Evolutionary conservation across 2,113 vertebrate genomes (phyloP).

Genomic region (Actenoides lindsayi): DNA sequence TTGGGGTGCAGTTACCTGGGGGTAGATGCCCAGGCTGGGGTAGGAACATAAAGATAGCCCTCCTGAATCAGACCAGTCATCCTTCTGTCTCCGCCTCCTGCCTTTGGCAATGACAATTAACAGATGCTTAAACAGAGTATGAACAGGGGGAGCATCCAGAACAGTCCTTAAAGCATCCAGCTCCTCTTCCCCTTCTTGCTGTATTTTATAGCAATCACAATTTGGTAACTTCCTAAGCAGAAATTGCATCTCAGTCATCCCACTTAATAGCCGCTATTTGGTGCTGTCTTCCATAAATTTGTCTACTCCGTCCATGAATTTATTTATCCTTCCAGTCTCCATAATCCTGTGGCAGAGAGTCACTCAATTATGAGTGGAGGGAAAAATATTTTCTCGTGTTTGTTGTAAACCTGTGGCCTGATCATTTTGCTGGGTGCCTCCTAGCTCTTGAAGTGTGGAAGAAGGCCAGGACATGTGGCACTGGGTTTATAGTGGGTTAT

Average conservation of each 20-base stretch:
- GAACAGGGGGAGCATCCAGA: neutral
- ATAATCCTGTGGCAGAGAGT: neutral
- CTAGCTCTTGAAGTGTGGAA: neutral
- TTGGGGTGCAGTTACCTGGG: rapidly evolving
- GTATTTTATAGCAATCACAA: neutral
- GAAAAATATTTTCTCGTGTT: neutral
- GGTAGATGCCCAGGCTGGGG: neutral
- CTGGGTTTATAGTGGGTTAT: neutral
- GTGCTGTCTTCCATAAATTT: neutral
- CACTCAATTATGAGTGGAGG: rapidly evolving
- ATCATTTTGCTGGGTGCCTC: neutral
- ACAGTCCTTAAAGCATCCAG: neutral
- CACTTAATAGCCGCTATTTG: neutral
- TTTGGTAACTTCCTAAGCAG: neutral
- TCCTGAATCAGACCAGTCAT: neutral
- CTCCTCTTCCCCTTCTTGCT: neutral
- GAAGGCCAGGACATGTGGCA: neutral
- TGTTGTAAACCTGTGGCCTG: neutral
- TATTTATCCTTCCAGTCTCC: neutral
- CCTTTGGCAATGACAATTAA: neutral
- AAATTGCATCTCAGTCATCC: rapidly evolving
- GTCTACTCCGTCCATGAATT: neutral
- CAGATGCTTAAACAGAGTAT: neutral
- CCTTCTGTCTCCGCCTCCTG: neutral
- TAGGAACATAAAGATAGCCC: neutral